A percentile compares a stretch with the other conserved stretches of the same genome.
Conservation (phyloP, 92 coral and sea anemone genomes). For the Paragorgia papillata region DNA sequence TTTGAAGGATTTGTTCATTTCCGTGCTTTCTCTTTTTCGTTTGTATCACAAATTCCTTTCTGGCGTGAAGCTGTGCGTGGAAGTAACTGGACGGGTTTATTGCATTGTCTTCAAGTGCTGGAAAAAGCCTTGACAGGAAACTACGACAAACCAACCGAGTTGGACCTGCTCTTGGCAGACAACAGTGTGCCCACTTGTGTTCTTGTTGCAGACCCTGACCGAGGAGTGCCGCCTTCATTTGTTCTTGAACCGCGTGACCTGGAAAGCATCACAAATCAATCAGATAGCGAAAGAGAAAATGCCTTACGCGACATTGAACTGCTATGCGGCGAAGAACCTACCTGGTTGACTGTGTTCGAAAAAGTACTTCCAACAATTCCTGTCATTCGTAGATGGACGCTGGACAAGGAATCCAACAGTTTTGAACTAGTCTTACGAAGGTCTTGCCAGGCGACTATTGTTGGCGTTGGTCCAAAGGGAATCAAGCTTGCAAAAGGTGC, state of each 20-base stretch:
- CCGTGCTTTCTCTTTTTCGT: slow-evolving; percentile 87
- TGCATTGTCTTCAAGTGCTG: slow-evolving; percentile 76
- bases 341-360: slow-evolving; percentile 78
- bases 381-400: slow-evolving; percentile 71
- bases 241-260: slow-evolving; percentile 88
- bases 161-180: slow-evolving; percentile 69
- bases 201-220: slow-evolving; percentile 76
- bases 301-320: slow-evolving; percentile 66
- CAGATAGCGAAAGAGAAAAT: slow-evolving; percentile 76
- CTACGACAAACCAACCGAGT: slow-evolving; percentile 77
- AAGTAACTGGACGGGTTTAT: slow-evolving; percentile 82
- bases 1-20: slow-evolving; percentile 83
- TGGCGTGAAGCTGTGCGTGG: slow-evolving; percentile 78
- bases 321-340: slow-evolving; percentile 52
- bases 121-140: slow-evolving; percentile 68
- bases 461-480: slow-evolving; percentile 87
- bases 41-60: slow-evolving; percentile 74
- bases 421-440: slow-evolving; percentile 80
- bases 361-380: slow-evolving; percentile 87
- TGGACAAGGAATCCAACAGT: slow-evolving; percentile 51
- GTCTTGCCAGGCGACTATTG: slow-evolving; percentile 72
- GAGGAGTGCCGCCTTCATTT: slow-evolving; percentile 76
- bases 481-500: slow-evolving; percentile 92
- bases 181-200: slow-evolving; percentile 46
- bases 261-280: slow-evolving; percentile 76